Percentiles rank a stretch among this genome's conserved stretches.
Evolutionary conservation across 2,888 invertebrate species (phyloP).

Genomic region (Perizoma flavofasciatum): DNA sequence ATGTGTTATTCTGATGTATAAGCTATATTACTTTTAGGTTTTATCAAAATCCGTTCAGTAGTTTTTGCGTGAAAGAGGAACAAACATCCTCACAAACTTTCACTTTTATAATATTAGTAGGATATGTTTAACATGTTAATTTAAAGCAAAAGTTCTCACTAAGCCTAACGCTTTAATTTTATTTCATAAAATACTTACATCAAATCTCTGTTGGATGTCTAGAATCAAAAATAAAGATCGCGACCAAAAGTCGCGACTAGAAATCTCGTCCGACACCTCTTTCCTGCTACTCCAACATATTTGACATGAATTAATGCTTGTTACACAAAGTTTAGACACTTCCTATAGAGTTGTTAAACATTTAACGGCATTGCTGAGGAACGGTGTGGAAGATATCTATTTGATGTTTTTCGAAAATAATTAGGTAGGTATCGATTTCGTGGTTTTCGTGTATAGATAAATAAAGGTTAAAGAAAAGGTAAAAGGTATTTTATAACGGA

Average conservation of each 20-base stretch:
- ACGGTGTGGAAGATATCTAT: constrained; percentile 13
- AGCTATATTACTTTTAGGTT: no score
- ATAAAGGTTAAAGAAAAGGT: not conserved
- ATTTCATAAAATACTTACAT: no score
- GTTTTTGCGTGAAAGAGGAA: no score
- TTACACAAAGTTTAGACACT: constrained; percentile 38
- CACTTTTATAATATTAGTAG: no score
- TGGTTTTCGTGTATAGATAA: constrained; percentile 1
- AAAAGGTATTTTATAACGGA: constrained; percentile 15
- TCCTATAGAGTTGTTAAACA: constrained; percentile 47
- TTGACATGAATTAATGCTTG: constrained; percentile 38
- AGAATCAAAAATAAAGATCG: no score
- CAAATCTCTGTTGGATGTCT: no score
- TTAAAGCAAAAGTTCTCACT: no score
- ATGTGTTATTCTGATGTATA: no score
- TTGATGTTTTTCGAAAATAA: constrained; percentile 25
- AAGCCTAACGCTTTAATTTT: no score
- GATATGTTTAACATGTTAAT: no score
- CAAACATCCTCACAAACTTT: no score
- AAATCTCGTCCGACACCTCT: constrained; percentile 19
- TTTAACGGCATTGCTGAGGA: constrained; percentile 33
- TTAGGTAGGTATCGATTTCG: constrained; percentile 29
- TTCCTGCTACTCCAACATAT: constrained; percentile 10
- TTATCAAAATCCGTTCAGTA: no score
- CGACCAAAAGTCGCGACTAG: constrained; percentile 3